These are phyloP conservation scores for Acrossocheilus wenchowensis DNA, from an alignment of 2,797 vertebrate species.

Conservation along the genomic window DNA sequence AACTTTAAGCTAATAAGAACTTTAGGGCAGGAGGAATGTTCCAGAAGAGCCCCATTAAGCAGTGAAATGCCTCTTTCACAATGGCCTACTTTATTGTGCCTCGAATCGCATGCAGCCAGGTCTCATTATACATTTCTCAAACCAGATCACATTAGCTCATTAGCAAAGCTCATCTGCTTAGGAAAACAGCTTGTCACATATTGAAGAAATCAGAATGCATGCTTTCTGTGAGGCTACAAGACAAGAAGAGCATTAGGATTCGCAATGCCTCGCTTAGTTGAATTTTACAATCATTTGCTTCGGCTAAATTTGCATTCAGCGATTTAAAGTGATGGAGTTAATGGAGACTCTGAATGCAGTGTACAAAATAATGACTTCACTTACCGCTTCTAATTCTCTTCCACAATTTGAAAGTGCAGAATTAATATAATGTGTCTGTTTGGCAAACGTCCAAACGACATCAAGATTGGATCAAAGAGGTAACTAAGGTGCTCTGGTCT, in stretches of 20 bases:
- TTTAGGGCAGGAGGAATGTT: slow-evolving; percentile 11
- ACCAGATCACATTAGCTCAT: slow-evolving; percentile 44
- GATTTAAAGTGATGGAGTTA: slow-evolving; percentile 46
- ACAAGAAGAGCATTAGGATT: slow-evolving; percentile 36
- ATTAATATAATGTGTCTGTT: slow-evolving; percentile 34
- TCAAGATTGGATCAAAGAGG: background rate
- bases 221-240: slow-evolving; percentile 27
- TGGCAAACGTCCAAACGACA: slow-evolving; percentile 15
- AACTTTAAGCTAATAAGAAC: slow-evolving; percentile 46
- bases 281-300: slow-evolving; percentile 36
- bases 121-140: slow-evolving; percentile 41
- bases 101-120: slow-evolving; percentile 20
- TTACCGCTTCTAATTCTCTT: slow-evolving; percentile 36
- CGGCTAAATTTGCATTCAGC: slow-evolving; percentile 43
- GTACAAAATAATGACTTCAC: slow-evolving; percentile 41
- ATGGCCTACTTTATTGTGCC: background rate
- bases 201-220: slow-evolving; percentile 30
- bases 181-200: slow-evolving; percentile 33
- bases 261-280: slow-evolving; percentile 12
- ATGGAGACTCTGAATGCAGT: slow-evolving; percentile 38
- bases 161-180: slow-evolving; percentile 46
- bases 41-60: slow-evolving; percentile 4
- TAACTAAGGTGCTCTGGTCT: background rate
- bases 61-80: background rate
- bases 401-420: slow-evolving; percentile 24